Evolutionary conservation across 2,888 invertebrate species (phyloP).

Genomic region (Raillietiella orientalis): DNA sequence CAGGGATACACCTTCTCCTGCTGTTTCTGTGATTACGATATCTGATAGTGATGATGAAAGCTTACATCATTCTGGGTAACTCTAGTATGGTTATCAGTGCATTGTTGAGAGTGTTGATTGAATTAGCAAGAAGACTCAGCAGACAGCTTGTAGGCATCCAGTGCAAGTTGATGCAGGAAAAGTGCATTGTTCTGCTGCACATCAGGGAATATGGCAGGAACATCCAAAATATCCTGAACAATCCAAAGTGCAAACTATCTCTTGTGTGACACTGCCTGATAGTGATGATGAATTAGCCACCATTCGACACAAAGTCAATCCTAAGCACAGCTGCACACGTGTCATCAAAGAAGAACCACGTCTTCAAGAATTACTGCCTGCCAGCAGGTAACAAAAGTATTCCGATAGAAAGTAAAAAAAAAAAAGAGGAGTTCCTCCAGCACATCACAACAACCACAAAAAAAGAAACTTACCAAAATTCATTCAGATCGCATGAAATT

Average conservation of each 20-base stretch:
- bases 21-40: conserved; percentile 77
- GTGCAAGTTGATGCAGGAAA: background rate
- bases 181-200: too few relatives aligned
- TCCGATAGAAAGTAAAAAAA: too few relatives aligned
- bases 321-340: too few relatives aligned
- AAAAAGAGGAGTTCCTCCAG: too few relatives aligned
- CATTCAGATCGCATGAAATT: too few relatives aligned
- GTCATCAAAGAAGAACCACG: too few relatives aligned
- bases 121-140: background rate
- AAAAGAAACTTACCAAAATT: too few relatives aligned
- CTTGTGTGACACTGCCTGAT: conserved; percentile 41
- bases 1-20: conserved; percentile 75
- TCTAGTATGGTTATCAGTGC: background rate
- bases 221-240: conserved; percentile 8
- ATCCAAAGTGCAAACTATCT: conserved; percentile 19
- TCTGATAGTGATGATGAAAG: conserved; percentile 78
- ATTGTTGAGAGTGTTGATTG: too few relatives aligned
- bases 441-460: too few relatives aligned
- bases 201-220: conserved; percentile 7
- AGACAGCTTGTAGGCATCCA: background rate
- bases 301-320: too few relatives aligned
- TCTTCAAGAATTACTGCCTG: too few relatives aligned
- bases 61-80: conserved; percentile 6
- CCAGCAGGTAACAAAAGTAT: too few relatives aligned
- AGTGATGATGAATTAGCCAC: conserved; percentile 37